Percentiles rank a stretch among this genome's conserved stretches.
These are phyloP conservation scores for Calypte anna DNA, from an alignment of 2,113 vertebrate genomes.

Conservation along the genomic window DNA sequence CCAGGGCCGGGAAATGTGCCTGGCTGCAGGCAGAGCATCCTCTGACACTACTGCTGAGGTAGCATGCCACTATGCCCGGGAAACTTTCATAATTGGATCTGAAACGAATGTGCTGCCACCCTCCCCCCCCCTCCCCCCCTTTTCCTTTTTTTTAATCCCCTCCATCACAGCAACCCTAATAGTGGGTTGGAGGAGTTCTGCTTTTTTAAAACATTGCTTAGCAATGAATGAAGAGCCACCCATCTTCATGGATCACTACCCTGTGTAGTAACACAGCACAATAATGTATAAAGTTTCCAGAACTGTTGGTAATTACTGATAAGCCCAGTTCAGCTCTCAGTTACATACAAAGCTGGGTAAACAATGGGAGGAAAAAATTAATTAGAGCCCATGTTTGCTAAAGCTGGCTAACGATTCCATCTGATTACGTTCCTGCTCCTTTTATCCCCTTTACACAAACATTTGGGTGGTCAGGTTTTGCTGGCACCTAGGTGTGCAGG, in stretches of 20 bases:
- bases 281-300: conserved; percentile 50
- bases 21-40: not conserved
- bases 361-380: conserved; percentile 70
- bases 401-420: conserved; percentile 59
- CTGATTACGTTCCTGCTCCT: conserved; percentile 51
- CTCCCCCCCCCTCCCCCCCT: not conserved
- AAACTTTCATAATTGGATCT: conserved; percentile 31
- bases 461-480: conserved; percentile 51
- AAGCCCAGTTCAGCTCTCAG: conserved; percentile 59
- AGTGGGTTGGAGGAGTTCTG: accelerated
- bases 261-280: conserved; percentile 1
- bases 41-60: not conserved
- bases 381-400: conserved; percentile 65
- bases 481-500: not conserved
- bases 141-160: not conserved
- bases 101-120: not conserved
- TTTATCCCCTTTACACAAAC: conserved; percentile 61
- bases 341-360: conserved; percentile 70
- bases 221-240: not conserved
- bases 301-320: conserved; percentile 68
- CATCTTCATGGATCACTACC: conserved; percentile 10
- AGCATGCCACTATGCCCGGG: not conserved
- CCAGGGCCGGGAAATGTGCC: not conserved
- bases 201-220: not conserved
- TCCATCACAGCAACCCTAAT: not conserved